Evolutionary conservation across 2,888 invertebrate species (phyloP).

Genomic region (Campoplex nolae): DNA sequence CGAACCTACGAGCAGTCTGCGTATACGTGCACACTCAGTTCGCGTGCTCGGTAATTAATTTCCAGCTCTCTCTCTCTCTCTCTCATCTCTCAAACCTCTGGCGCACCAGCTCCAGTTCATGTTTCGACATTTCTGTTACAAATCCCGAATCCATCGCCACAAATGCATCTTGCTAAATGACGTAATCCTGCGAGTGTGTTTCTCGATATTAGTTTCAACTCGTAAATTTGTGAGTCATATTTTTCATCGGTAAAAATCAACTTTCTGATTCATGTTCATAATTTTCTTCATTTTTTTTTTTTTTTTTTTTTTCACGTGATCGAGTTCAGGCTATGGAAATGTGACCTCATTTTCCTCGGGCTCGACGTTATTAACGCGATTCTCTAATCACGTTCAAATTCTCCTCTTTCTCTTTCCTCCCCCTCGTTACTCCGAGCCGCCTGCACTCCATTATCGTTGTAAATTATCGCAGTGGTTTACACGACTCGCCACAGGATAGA

Average conservation of each 20-base stretch:
- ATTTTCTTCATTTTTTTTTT: neutral
- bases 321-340: neutral
- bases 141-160: neutral
- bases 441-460: conserved; percentile 46
- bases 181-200: neutral
- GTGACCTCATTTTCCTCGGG: neutral
- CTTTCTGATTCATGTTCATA: neutral
- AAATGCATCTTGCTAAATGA: neutral
- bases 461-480: conserved; percentile 47
- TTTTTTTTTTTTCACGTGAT: neutral
- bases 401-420: neutral
- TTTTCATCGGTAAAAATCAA: neutral
- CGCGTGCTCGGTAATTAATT: conserved; percentile 66
- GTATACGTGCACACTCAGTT: neutral
- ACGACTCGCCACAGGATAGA: conserved; percentile 29
- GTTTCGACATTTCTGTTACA: conserved; percentile 8
- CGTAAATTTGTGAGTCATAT: neutral
- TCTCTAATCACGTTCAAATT: neutral
- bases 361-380: neutral
- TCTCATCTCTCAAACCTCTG: conserved; percentile 7
- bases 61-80: neutral
- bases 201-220: neutral
- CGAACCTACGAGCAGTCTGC: neutral
- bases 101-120: neutral
- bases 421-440: neutral